Base-by-base conservation (phyloP, 1,140 invertebrate species). In the Drosophila nikananu region DNA sequence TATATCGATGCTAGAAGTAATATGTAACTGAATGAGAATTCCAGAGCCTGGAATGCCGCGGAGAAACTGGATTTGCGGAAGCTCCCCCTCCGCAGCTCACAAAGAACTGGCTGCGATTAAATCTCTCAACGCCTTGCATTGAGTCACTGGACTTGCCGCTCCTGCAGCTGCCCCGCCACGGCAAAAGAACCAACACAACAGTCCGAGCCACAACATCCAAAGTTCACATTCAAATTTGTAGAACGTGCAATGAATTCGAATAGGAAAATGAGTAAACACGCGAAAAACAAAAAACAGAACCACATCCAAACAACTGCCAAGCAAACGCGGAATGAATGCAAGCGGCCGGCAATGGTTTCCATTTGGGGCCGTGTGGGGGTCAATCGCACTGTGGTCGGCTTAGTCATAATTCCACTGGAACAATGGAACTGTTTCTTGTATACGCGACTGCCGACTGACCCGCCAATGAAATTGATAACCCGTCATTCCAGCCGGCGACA, bases 211-310 rank as follows among this genome's bases (percentile, higher is more conserved):
- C 80, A 83, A 42, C 71, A 59, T 64, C 58, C 73, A 77, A 59
- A 66, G 74, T 87, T 84, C 86, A 90, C 81, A 87, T 87, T 89
- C 84, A 87, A 87, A 87, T 87, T 89, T 89, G 77, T 89, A 84
- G 77, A 87, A 89, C 84, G 83, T 87, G 83, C 84, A 89, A 62
- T 81, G 83, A 81, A 87, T 87, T 89, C 60, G 60, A 71, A 75
- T 75, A 79, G 75, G 75, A 86, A 86, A 86, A 86, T 80, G 67
- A 89, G 80, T 86, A 86, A 86, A 83, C 83, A 72, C 77, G 77
- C 71, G 55, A 83, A 86, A 68, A 60, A 32, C 12, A 63, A 41
- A 27, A 32, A 30, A 57, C 4, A 49, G 23, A 49, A 49, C 10
- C 23, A 25, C 32, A 37, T n/a, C 41, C 12, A 61, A 44, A 23